Conservation (phyloP, 2,113 vertebrate genomes). For the Bufo bufo region DNA sequence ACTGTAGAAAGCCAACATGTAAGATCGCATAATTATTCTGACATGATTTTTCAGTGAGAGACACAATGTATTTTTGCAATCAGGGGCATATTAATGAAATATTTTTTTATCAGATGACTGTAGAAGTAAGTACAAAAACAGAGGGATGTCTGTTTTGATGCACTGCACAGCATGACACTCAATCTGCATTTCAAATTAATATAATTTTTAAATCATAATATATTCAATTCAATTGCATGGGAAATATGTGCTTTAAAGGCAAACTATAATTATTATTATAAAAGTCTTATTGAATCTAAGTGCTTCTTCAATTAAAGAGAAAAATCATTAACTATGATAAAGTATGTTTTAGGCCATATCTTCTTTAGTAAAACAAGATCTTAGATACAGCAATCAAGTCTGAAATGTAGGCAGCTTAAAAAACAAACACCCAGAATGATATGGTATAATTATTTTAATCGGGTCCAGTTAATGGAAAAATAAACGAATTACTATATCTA, state of each 20-base stretch:
- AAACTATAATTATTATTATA: conserved; percentile 37
- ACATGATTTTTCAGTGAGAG: background rate
- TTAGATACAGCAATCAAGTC: background rate
- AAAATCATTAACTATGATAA: background rate
- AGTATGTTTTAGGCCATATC: background rate
- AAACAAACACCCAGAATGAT: background rate
- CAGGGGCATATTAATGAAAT: background rate
- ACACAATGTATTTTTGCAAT: background rate
- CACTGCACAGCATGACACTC: background rate
- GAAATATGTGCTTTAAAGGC: conserved; percentile 18
- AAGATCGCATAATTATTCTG: background rate
- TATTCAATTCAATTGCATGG: conserved; percentile 9
- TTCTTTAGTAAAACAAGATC: background rate
- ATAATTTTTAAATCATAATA: conserved; percentile 30
- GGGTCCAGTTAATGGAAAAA: background rate
- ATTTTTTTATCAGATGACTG: background rate
- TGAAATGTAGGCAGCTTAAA: background rate
- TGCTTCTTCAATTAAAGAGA: conserved; percentile 31
- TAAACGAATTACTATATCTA: background rate
- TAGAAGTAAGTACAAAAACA: conserved; percentile 3
- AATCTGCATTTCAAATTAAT: conserved; percentile 30
- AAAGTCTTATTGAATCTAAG: conserved; percentile 19
- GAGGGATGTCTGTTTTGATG: conserved; percentile 37
- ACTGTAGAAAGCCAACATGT: background rate
- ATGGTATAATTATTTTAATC: background rate